Percentiles rank a stretch among this genome's conserved stretches.
Evolutionary conservation across 2,113 vertebrate genomes (phyloP).

Genomic region (Megaptera novaeangliae): DNA sequence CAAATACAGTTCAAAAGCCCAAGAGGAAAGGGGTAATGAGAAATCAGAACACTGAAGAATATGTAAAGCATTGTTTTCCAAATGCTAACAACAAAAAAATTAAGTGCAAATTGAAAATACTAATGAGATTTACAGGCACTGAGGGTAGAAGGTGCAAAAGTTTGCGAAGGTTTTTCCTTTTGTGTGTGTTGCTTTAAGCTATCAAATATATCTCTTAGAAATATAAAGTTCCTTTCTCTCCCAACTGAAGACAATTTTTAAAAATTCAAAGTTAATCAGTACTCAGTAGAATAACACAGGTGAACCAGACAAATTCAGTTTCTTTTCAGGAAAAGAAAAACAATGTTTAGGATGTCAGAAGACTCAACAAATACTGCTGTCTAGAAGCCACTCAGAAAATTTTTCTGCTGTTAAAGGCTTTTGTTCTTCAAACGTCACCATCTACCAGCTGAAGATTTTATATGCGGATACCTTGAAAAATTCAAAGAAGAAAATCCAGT

Average conservation of each 20-base stretch:
- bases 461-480: conserved; percentile 54
- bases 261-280: conserved; percentile 58
- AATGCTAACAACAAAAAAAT: conserved; percentile 22
- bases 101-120: conserved; percentile 32
- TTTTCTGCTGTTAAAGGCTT: conserved; percentile 60
- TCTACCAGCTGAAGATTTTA: conserved; percentile 62
- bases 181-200: conserved; percentile 66
- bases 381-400: conserved; percentile 71
- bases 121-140: conserved; percentile 80
- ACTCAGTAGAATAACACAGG: conserved; percentile 61
- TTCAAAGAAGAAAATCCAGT: conserved; percentile 7
- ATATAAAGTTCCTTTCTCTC: conserved; percentile 81
- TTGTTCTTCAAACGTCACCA: conserved; percentile 75
- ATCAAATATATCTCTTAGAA: conserved; percentile 80
- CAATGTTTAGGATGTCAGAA: conserved; percentile 52
- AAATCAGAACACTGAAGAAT: conserved; percentile 52
- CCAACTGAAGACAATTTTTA: conserved; percentile 71
- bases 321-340: conserved; percentile 63
- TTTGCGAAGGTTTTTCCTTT: conserved; percentile 70
- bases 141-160: conserved; percentile 82
- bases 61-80: conserved; percentile 43
- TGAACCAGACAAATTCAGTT: conserved; percentile 49
- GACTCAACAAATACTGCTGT: conserved; percentile 56
- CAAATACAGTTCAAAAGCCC: conserved; percentile 28
- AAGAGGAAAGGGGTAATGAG: conserved; percentile 27